phyloP scores from a whole-genome alignment of 2,113 vertebrate genomes.

The Alouatta palliata region DNA sequence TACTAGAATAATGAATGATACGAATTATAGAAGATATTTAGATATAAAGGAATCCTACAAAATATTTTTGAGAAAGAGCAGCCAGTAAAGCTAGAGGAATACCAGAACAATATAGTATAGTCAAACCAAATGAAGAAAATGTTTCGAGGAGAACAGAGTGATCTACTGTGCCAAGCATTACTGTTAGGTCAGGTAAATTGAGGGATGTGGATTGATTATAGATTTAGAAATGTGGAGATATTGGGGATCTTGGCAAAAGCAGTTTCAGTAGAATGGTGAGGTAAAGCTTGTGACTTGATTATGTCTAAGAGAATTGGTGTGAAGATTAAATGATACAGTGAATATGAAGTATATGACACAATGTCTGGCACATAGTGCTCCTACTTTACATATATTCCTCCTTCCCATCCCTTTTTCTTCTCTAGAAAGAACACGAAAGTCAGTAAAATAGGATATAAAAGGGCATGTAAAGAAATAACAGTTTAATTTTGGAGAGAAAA shows the following conservation, averaged over 20 bases:
- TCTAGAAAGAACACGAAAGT: not conserved
- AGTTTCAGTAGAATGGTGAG: not conserved
- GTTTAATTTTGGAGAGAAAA: not conserved
- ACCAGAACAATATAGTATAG: not conserved
- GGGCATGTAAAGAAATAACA: not conserved
- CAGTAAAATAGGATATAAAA: not conserved
- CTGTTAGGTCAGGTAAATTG: not conserved
- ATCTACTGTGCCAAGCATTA: not conserved
- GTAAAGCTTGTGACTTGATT: not conserved
- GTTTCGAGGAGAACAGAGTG: not conserved
- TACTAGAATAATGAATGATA: not conserved
- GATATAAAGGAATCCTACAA: not conserved
- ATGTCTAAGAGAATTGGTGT: not conserved
- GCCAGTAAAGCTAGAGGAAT: not conserved
- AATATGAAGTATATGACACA: not conserved
- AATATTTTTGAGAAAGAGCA: not conserved
- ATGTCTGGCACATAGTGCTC: not conserved
- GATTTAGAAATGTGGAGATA: not conserved
- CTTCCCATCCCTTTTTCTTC: not conserved
- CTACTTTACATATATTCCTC: not conserved
- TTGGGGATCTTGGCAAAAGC: not conserved
- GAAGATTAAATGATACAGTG: not conserved
- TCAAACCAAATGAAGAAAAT: not conserved
- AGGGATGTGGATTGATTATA: not conserved
- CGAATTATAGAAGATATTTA: not conserved